Percentiles rank a stretch among this genome's conserved stretches.
phyloP scores from a whole-genome alignment of 2,797 vertebrate species.

The Knipowitschia caucasica region DNA sequence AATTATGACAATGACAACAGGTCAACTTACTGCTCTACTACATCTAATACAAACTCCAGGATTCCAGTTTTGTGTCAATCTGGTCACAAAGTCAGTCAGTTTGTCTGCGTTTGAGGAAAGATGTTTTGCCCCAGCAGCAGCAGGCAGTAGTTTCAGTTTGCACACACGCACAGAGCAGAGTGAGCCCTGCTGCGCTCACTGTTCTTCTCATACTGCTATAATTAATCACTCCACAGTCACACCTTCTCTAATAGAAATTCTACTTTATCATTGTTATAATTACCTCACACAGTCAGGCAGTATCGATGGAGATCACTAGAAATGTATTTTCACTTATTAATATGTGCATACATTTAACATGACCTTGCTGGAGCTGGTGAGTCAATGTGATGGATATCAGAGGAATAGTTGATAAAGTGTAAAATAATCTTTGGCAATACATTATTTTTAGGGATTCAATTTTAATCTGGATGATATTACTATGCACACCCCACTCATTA shows the following conservation, averaged over 20 bases:
- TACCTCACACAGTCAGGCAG: neutral
- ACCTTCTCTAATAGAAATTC: slow-evolving; percentile 8
- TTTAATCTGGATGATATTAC: neutral
- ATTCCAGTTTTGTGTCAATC: slow-evolving; percentile 63
- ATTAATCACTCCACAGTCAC: slow-evolving; percentile 46
- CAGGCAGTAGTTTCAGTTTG: slow-evolving; percentile 29
- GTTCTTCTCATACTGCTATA: slow-evolving; percentile 16
- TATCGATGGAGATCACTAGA: slow-evolving; percentile 15
- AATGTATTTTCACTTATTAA: neutral
- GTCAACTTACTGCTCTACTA: neutral
- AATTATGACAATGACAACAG: too few relatives aligned
- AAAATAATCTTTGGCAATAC: neutral
- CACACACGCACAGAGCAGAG: slow-evolving; percentile 33
- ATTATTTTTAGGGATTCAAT: neutral
- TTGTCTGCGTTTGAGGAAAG: slow-evolving; percentile 71
- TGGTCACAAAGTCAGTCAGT: slow-evolving; percentile 64
- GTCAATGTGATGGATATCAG: neutral
- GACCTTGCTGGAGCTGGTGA: neutral
- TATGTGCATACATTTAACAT: neutral
- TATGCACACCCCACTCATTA: neutral
- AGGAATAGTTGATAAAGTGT: neutral
- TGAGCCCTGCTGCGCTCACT: slow-evolving; percentile 39
- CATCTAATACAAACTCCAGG: neutral
- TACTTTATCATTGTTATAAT: slow-evolving; percentile 16
- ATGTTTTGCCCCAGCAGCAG: slow-evolving; percentile 63